Percentiles rank a stretch among this genome's conserved stretches.
These are phyloP conservation scores for Drosophila formosana DNA, from an alignment of 2,888 invertebrate species.

Conservation along the genomic window DNA sequence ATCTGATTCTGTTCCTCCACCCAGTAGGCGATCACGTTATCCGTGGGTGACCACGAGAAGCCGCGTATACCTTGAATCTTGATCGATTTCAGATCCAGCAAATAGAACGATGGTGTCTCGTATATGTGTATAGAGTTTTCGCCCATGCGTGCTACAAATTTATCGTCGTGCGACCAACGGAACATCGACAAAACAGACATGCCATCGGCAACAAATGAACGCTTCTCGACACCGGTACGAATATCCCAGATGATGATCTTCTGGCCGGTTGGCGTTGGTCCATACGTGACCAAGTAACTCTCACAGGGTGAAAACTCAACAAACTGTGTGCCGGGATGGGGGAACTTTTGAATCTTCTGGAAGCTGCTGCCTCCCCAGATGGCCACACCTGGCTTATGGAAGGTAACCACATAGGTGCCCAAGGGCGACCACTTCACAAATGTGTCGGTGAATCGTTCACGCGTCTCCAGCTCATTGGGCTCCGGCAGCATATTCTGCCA, in stretches of 20 bases:
- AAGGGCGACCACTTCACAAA: slow-evolving; percentile 99
- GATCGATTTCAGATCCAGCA: slow-evolving; percentile 97
- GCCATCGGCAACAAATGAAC: slow-evolving; percentile 95
- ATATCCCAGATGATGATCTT: slow-evolving; percentile 99
- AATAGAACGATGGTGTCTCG: slow-evolving; percentile 97
- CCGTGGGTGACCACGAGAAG: slow-evolving; percentile 99
- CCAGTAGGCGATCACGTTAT: slow-evolving; percentile 98
- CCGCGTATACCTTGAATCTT: slow-evolving; percentile 95
- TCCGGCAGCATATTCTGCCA: slow-evolving; percentile 96
- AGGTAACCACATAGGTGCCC: slow-evolving; percentile 98
- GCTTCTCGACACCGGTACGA: slow-evolving; percentile 96
- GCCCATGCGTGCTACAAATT: slow-evolving; percentile 95
- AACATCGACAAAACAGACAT: slow-evolving; percentile 96
- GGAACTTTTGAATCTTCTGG: slow-evolving; percentile 95
- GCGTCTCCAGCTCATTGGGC: slow-evolving; percentile 92
- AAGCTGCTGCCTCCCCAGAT: slow-evolving; percentile 99
- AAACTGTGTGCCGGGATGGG: slow-evolving; percentile 95
- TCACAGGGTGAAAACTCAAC: slow-evolving; percentile 99
- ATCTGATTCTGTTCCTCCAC: slow-evolving; percentile 98
- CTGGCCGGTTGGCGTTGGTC: slow-evolving; percentile 91
- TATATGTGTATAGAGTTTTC: slow-evolving; percentile 95
- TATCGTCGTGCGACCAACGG: slow-evolving; percentile 98
- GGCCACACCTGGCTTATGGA: slow-evolving; percentile 97
- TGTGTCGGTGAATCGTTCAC: slow-evolving; percentile 97
- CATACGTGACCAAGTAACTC: slow-evolving; percentile 97